A percentile compares a stretch with the other conserved stretches of the same genome.
Conservation (phyloP, 1,140 invertebrate genomes). For the Rhizoglyphus robini region DNA sequence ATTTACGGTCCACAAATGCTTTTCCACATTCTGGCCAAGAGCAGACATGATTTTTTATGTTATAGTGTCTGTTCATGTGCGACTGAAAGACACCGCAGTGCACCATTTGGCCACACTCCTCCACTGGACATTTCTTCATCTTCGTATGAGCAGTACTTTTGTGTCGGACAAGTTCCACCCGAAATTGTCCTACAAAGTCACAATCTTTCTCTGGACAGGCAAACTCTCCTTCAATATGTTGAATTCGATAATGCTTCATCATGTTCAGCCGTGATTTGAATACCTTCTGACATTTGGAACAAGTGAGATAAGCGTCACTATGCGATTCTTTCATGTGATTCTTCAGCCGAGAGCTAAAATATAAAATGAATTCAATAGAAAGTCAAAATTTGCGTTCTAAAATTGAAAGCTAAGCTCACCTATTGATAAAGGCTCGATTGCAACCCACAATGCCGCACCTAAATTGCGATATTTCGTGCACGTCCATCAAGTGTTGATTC, state of each 20-base stretch:
- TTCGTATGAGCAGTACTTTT: background rate
- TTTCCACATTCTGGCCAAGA: conserved; percentile 13
- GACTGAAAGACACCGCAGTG: background rate
- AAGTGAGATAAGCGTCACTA: background rate
- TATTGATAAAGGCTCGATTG: background rate
- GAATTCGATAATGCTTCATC: background rate
- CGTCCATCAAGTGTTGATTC: background rate
- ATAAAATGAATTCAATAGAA: background rate
- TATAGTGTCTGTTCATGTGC: background rate
- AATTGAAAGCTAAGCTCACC: background rate
- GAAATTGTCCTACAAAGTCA: background rate
- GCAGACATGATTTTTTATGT: conserved; percentile 6
- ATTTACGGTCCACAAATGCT: background rate
- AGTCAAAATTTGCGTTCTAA: background rate
- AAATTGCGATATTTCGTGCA: background rate
- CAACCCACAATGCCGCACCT: background rate
- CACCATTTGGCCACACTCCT: conserved; percentile 3
- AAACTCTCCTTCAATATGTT: conserved; percentile 2
- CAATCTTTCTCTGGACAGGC: background rate
- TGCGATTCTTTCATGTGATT: conserved; percentile 1
- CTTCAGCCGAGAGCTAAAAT: conserved; percentile 1
- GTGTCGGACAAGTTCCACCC: background rate
- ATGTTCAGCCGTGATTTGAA: background rate
- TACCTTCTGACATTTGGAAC: background rate
- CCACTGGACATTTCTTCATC: background rate